A percentile compares a stretch with the other conserved stretches of the same genome.
These are phyloP conservation scores for Climacteris rufus DNA, from an alignment of 2,113 vertebrate genomes.

Conservation along the genomic window DNA sequence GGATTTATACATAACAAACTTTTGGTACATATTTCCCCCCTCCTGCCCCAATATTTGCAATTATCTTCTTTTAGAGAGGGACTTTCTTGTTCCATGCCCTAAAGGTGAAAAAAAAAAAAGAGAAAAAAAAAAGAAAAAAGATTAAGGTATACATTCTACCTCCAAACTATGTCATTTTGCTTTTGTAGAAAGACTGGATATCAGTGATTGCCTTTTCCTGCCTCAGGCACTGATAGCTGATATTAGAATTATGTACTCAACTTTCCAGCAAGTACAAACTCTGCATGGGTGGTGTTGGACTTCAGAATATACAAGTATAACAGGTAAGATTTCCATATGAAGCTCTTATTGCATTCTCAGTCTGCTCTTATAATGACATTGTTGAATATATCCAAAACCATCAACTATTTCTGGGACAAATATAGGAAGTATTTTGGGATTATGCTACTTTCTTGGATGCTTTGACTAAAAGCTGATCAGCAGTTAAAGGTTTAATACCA, in stretches of 20 bases:
- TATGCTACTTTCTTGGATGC: background rate
- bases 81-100: conserved; percentile 35
- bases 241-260: background rate
- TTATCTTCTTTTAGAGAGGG: conserved; percentile 55
- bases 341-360: background rate
- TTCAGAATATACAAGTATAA: background rate
- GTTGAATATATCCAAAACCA: background rate
- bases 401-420: background rate
- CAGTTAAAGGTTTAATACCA: background rate
- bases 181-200: background rate
- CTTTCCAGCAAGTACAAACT: background rate
- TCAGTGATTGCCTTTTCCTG: background rate
- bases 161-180: background rate
- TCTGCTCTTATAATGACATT: background rate
- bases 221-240: background rate
- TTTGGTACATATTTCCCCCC: background rate
- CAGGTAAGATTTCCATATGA: background rate
- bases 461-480: background rate
- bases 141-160: background rate
- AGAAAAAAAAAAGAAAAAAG: too few relatives aligned
- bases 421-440: background rate
- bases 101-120: background rate
- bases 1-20: background rate
- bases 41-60: background rate
- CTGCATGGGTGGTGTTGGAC: background rate